Evolutionary conservation across 1,140 invertebrate species (phyloP), one percentile per base, ranked within the genome.

Genomic region (Drosophila murphyi): DNA sequence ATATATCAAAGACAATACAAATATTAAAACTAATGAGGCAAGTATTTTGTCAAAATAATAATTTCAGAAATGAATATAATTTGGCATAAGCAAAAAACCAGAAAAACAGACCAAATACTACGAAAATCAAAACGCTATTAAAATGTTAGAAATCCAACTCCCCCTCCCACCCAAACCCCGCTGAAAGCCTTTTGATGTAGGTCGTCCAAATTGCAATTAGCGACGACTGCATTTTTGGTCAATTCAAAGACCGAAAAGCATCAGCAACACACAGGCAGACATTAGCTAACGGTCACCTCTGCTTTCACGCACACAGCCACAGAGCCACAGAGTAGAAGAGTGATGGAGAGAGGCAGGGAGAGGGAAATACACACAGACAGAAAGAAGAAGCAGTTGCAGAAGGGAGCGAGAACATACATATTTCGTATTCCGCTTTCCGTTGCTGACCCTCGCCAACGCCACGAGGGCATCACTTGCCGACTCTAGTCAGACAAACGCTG

Each of bases 151-250:
- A 20, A 20, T 20, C 20, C 20, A 20, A 20, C 20, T 20, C 20
- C 20, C 20, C 20, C 20, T 20, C 20, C 20, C 20, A 20, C 20
- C 20, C 20, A 1, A 20, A 2, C 8, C 39, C 39, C 10, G 4
- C n/a, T n/a, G 6, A 41, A 43, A 48, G 34, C 61, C n/a, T 29
- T 32, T 60, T 68, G 63, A 73, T 73, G 71, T 73, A 68, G 63
- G 64, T 73, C 55, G 70, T 51, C 47, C 34, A 28, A 72, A 59
- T 67, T 67, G 70, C 63, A 72, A 67, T 72, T 67, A 59, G 63
- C 63, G 57, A 32, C 31, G 64, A 59, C 71, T 73, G 64, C 71
- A 68, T 55, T 68, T 72, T 72, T 72, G 43, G 70, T 45, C 62
- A 72, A 59, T 59, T 43, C 3, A n/a, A 43, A 43, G 10, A 43